A percentile compares a stretch with the other conserved stretches of the same genome.
These are phyloP conservation scores for Zosterops borbonicus DNA, from an alignment of 2,113 vertebrate species.

Conservation along the genomic window DNA sequence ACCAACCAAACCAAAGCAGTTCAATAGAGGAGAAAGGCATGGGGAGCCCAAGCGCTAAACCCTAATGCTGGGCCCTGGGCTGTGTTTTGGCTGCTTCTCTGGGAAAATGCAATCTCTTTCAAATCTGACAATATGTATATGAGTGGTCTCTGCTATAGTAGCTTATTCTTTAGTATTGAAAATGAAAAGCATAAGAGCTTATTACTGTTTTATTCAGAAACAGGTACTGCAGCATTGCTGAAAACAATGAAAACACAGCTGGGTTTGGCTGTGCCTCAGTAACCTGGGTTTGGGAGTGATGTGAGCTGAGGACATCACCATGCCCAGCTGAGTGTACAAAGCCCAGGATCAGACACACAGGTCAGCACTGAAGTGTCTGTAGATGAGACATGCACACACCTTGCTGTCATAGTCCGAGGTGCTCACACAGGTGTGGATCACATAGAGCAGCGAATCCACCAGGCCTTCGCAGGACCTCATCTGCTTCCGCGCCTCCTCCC, in stretches of 20 bases:
- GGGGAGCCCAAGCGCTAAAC: neutral
- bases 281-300: rapidly evolving
- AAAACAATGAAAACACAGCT: neutral
- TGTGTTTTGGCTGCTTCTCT: neutral
- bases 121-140: neutral
- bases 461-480: slow-evolving; percentile 94
- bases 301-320: neutral
- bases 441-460: slow-evolving; percentile 91
- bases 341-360: neutral
- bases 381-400: slow-evolving; percentile 67
- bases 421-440: slow-evolving; percentile 98
- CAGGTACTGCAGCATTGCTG: neutral
- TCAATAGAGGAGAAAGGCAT: neutral
- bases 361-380: rapidly evolving
- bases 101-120: neutral
- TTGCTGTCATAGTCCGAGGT: slow-evolving; percentile 98
- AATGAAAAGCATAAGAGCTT: neutral
- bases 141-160: neutral
- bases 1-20: neutral
- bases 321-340: neutral
- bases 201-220: neutral
- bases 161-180: neutral
- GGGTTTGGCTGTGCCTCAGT: neutral
- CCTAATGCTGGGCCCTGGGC: neutral
- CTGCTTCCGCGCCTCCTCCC: slow-evolving; percentile 94